A percentile compares a stretch with the other conserved stretches of the same genome.
Conservation (phyloP, 2,113 vertebrate genomes). For the Sphaerodactylus townsendi region DNA sequence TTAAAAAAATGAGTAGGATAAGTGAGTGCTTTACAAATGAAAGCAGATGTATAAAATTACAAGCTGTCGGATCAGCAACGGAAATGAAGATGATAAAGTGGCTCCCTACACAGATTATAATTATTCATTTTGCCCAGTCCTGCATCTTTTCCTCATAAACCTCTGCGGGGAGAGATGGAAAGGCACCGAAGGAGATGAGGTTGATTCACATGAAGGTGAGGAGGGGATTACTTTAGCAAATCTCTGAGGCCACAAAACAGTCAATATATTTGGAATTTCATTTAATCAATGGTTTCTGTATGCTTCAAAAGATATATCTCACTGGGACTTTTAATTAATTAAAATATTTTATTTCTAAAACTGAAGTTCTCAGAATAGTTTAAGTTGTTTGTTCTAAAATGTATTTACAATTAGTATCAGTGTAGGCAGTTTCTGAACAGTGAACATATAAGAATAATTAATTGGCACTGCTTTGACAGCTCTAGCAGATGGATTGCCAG, state of each 20-base stretch:
- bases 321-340: constrained; percentile 67
- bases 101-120: constrained; percentile 86
- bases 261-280: constrained; percentile 55
- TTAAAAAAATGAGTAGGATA: constrained; percentile 76
- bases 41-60: constrained; percentile 98
- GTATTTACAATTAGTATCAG: constrained; percentile 51
- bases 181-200: constrained; percentile 47
- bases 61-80: constrained; percentile 90
- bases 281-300: constrained; percentile 65
- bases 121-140: constrained; percentile 85
- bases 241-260: constrained; percentile 54
- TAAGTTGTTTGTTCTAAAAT: constrained; percentile 56
- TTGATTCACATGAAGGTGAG: constrained; percentile 58
- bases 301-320: constrained; percentile 74
- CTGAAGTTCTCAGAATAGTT: constrained; percentile 74
- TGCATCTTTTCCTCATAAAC: constrained; percentile 72
- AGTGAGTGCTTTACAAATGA: constrained; percentile 92
- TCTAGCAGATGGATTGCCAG: constrained; percentile 68
- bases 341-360: constrained; percentile 72
- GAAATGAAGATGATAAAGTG: constrained; percentile 92
- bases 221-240: constrained; percentile 52
- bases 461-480: constrained; percentile 65
- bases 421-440: constrained; percentile 49
- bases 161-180: constrained; percentile 48
- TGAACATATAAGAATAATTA: constrained; percentile 54